Base-by-base conservation (phyloP, 2,797 vertebrate species). In the Smutsia gigantea region DNA sequence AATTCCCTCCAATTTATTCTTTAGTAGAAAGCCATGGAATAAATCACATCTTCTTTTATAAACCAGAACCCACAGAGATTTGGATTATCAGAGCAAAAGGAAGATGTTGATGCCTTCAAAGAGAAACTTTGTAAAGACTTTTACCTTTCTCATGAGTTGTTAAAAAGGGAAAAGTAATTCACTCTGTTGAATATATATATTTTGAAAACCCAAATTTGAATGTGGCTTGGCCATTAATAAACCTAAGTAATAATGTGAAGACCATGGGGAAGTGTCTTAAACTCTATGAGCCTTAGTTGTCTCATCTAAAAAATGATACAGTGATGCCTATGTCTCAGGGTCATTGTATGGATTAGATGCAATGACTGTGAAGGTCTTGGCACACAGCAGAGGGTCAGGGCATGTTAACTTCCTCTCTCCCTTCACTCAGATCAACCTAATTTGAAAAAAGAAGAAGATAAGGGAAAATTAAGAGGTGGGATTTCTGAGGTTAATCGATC, bases 401-500 rank as follows among this genome's bases (percentile, higher is more conserved):
- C 39, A 55, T 37, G 12, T 82, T 93, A 75, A 86, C 68, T 83
- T 64, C 49, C 31, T 84, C 11, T 61, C 12, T 4, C 1, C 5
- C 18, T 29, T 72, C 61, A 90, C n/a, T 72, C 82, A 94, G 37
- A 82, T 18, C 17, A 68, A 66, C 4, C 5, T 77, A 72, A 75
- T 66, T 29, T 53, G 31, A 75, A 8, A 71, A 92, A 89, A 85
- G 68, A 72, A 93, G 37, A 63, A 85, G 31, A 61, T 37, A 53
- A 31, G 74, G 4, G 6, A 57, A 79, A 94, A 91, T 49, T 18
- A 46, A 57, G 68, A 84, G 5, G 17, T 29, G 34, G 12, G 1
- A 23, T 72, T 93, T 85, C 92, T 91, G 42, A 96, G 37, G 66
- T 88, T 27, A 88, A 88, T 87, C 46, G 75, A 86, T 87, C 46